Conservation (phyloP, 2,797 vertebrate species). For the Sebastes wilsoni region DNA sequence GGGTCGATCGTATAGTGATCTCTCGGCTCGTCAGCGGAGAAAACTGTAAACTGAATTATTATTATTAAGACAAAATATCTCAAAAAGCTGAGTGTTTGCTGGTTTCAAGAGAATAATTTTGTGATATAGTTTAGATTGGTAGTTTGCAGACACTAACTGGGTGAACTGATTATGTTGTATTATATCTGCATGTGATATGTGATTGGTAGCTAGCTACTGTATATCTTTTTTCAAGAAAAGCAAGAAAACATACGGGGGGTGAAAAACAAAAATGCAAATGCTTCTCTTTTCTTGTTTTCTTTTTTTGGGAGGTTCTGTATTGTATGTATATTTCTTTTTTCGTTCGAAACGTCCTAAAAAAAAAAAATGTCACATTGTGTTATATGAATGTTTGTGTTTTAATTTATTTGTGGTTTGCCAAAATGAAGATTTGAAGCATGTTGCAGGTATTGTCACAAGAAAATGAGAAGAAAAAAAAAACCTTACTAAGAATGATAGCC, state of each 20-base stretch:
- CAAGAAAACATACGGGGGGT: conserved; percentile 64
- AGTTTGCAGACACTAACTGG: conserved; percentile 87
- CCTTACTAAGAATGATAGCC: conserved; percentile 62
- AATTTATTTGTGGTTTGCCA: conserved; percentile 88
- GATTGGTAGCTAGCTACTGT: conserved; percentile 87
- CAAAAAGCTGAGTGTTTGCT: conserved; percentile 80
- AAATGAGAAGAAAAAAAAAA: conserved; percentile 71
- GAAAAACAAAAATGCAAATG: conserved; percentile 73
- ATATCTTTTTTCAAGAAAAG: conserved; percentile 76
- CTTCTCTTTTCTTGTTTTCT: conserved; percentile 72
- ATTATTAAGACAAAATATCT: conserved; percentile 81
- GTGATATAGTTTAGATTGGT: conserved; percentile 88
- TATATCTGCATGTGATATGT: conserved; percentile 90
- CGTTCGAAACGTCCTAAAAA: conserved; percentile 74
- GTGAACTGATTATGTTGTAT: conserved; percentile 87
- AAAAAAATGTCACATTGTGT: conserved; percentile 77
- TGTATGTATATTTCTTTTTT: conserved; percentile 71
- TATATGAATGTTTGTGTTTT: conserved; percentile 86
- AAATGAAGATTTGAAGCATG: conserved; percentile 85
- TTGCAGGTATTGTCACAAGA: conserved; percentile 80
- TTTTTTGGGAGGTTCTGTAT: conserved; percentile 60
- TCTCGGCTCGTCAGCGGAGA: conserved; percentile 72
- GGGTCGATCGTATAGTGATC: conserved; percentile 74
- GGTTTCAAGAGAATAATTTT: conserved; percentile 84
- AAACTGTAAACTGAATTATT: conserved; percentile 80